A percentile compares a stretch with the other conserved stretches of the same genome.
Evolutionary conservation across 2,888 invertebrate genomes (phyloP).

Genomic region (Pseudeuparius sepicola): DNA sequence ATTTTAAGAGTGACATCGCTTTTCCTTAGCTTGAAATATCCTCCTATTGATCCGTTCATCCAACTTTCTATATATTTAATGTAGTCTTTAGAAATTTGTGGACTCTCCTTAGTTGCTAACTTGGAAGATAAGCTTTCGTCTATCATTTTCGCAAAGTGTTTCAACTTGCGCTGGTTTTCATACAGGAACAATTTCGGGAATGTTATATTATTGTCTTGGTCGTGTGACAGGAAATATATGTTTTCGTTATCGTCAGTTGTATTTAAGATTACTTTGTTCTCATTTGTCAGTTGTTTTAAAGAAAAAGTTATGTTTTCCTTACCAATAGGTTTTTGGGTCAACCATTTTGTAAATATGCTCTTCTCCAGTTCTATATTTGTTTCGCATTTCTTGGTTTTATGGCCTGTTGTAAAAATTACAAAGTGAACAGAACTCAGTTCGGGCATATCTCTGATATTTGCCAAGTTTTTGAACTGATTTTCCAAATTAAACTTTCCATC

Average conservation of each 20-base stretch:
- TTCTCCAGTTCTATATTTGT: too few relatives aligned
- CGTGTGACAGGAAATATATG: neutral
- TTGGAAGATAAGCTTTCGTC: constrained; percentile 20
- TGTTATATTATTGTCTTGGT: neutral
- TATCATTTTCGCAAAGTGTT: constrained; percentile 9
- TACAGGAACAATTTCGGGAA: neutral
- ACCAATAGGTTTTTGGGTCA: too few relatives aligned
- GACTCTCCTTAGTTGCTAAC: too few relatives aligned
- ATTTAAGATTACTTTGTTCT: neutral
- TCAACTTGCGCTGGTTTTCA: neutral
- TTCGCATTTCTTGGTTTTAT: neutral
- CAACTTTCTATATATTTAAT: constrained; percentile 24
- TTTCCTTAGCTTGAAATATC: constrained; percentile 24
- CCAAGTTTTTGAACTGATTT: constrained; percentile 2
- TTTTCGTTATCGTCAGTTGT: constrained; percentile 2
- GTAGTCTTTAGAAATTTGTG: constrained; percentile 19
- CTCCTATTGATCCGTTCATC: constrained; percentile 23
- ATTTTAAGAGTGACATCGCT: constrained; percentile 24
- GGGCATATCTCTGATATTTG: constrained; percentile 9
- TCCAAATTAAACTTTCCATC: neutral
- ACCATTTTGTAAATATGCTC: too few relatives aligned
- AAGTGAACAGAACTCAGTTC: constrained; percentile 16
- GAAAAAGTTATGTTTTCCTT: too few relatives aligned
- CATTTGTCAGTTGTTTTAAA: neutral
- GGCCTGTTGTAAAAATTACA: constrained; percentile 19